Conservation (phyloP, 2,888 invertebrate species). For the Stramonita haemastoma region DNA sequence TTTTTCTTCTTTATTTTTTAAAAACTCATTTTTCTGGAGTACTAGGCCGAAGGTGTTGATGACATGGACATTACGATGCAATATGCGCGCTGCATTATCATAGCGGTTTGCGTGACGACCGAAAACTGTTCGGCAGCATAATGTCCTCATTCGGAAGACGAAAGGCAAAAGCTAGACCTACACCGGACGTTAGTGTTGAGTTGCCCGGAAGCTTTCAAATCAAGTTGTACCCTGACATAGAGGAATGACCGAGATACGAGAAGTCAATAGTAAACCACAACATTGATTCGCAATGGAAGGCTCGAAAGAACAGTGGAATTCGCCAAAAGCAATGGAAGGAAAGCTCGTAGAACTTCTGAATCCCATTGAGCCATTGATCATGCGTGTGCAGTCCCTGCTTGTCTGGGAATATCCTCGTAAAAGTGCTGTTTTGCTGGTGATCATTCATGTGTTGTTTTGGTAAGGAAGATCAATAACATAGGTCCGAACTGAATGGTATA, state of each 20-base stretch:
- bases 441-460: conserved; percentile 76
- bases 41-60: too few relatives aligned
- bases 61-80: too few relatives aligned
- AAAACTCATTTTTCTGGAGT: too few relatives aligned
- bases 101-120: too few relatives aligned
- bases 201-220: conserved; percentile 13
- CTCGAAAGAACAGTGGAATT: conserved; percentile 35
- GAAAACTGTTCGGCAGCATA: too few relatives aligned
- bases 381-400: conserved; percentile 74
- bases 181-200: too few relatives aligned
- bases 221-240: not conserved
- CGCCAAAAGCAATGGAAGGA: conserved; percentile 55
- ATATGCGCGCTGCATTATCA: too few relatives aligned
- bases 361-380: conserved; percentile 74
- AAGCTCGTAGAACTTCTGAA: conserved; percentile 62
- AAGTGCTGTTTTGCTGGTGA: conserved; percentile 72
- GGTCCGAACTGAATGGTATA: too few relatives aligned
- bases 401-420: conserved; percentile 77
- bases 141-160: too few relatives aligned
- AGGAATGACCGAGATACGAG: conserved; percentile 32
- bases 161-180: too few relatives aligned
- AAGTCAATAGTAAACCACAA: not conserved
- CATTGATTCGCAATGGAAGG: conserved; percentile 46
- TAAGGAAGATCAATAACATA: conserved; percentile 54
- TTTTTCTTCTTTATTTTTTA: too few relatives aligned